Base-by-base conservation (phyloP, 2,888 invertebrate species). In the Synergus umbraculus region DNA sequence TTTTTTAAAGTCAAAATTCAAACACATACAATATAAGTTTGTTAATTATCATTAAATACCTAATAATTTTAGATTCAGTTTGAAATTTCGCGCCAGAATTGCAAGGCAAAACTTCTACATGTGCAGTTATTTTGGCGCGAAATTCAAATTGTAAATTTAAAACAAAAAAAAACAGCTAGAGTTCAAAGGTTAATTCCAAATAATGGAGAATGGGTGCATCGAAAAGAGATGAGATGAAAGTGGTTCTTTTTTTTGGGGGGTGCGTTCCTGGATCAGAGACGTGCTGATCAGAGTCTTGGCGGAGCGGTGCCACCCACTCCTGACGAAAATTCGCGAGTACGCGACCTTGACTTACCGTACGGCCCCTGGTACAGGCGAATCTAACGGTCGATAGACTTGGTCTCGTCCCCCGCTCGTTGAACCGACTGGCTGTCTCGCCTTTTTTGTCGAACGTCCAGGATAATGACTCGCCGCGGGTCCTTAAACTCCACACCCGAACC, bases 291-390 rank as follows among this genome's bases (percentile, higher is more conserved):
- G 69, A 81, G 76, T 41, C 58, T 63, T 49, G 63, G 54, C 80
- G 79, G 41, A 66, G 15, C n/a, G 43, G 66, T 66, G 66, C 66
- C 66, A 66, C 79, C 76, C 78, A 82, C 81, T 78, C 73, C 78
- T 76, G 82, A 83, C 83, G 82, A 84, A 85, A 83, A 85, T 88
- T 87, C 84, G 83, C 86, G 85, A 87, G 86, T 85, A 83, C 85
- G 82, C 83, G 87, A 87, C 90, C 89, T 88, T 89, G 89, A 83
- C 87, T 86, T 83, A 76, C 79, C 80, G 41, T 37, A 78, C 79
- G 69, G 44, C 13, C 46, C 46, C 78, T 78, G 29, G 73, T 60
- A 66, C 63, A 79, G 69, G 83, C 78, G 37, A 81, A 81, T 84
- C 83, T 84, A 85, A 87, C 87, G 86, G 84, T 86, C 85, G 79